Conservation (phyloP, 2,113 vertebrate genomes). For the Podarcis cretensis region DNA sequence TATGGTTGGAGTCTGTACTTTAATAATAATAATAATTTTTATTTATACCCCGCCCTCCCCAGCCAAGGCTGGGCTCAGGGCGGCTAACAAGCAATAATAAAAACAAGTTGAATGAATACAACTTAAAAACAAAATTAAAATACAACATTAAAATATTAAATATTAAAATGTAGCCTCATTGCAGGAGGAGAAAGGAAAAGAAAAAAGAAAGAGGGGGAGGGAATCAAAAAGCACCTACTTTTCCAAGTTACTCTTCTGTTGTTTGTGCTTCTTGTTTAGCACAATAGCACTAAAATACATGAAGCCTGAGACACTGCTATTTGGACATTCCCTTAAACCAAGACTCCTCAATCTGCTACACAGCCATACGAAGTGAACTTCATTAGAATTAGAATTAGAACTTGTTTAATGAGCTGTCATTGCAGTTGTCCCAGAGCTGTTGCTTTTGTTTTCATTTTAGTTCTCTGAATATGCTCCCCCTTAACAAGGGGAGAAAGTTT, state of each 20-base stretch:
- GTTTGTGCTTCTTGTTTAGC: neutral
- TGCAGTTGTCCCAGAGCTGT: conserved; percentile 59
- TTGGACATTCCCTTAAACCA: conserved; percentile 4
- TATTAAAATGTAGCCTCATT: too few species aligned
- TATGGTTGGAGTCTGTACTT: neutral
- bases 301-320: neutral
- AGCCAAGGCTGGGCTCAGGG: too few species aligned
- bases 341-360: neutral
- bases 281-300: neutral
- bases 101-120: too few species aligned
- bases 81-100: too few species aligned
- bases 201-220: too few species aligned
- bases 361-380: conserved; percentile 39
- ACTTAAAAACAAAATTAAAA: too few species aligned
- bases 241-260: neutral
- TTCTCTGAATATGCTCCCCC: conserved; percentile 52
- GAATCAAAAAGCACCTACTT: neutral
- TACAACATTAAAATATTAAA: too few species aligned
- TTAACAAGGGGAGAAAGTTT: conserved; percentile 23
- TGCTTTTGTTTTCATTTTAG: conserved; percentile 37
- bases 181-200: too few species aligned
- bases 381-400: conserved; percentile 37
- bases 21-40: neutral
- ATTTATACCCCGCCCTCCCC: too few species aligned
- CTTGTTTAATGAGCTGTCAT: conserved; percentile 59